Conservation (phyloP, 2,797 vertebrate species). For the Rhinogobio ventralis region DNA sequence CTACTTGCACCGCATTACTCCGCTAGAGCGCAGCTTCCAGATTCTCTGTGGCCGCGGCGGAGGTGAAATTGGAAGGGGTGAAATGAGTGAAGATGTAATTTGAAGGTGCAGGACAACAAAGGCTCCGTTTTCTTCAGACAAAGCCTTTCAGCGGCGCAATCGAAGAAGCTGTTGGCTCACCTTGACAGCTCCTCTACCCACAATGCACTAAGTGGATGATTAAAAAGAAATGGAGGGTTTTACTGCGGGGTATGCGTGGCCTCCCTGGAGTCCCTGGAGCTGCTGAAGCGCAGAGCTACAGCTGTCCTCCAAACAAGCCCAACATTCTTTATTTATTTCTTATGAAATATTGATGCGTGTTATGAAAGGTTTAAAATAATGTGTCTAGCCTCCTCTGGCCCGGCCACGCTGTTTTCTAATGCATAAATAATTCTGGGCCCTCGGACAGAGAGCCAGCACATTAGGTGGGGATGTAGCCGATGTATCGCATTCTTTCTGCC, state of each 20-base stretch:
- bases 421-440: constrained; percentile 97
- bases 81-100: constrained; percentile 60
- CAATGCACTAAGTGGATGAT: constrained; percentile 99
- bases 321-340: constrained; percentile 99
- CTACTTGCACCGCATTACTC: constrained; percentile 5
- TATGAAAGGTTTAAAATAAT: constrained; percentile 99
- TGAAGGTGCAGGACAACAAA: constrained; percentile 37
- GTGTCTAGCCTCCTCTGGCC: constrained; percentile 89
- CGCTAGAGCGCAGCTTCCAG: background rate
- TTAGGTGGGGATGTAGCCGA: constrained; percentile 87
- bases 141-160: constrained; percentile 68
- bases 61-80: constrained; percentile 16
- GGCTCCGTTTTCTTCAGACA: constrained; percentile 60
- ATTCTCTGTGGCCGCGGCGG: background rate
- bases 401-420: constrained; percentile 93
- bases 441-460: constrained; percentile 87
- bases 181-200: constrained; percentile 94
- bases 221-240: constrained; percentile 99
- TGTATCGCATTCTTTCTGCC: constrained; percentile 99
- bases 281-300: constrained; percentile 95
- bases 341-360: constrained; percentile 99
- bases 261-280: constrained; percentile 90
- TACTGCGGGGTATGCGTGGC: constrained; percentile 91
- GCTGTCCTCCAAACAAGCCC: constrained; percentile 99
- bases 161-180: constrained; percentile 83